Conservation (phyloP, 2,888 invertebrate genomes). For the Dinocampus coccinellae region DNA sequence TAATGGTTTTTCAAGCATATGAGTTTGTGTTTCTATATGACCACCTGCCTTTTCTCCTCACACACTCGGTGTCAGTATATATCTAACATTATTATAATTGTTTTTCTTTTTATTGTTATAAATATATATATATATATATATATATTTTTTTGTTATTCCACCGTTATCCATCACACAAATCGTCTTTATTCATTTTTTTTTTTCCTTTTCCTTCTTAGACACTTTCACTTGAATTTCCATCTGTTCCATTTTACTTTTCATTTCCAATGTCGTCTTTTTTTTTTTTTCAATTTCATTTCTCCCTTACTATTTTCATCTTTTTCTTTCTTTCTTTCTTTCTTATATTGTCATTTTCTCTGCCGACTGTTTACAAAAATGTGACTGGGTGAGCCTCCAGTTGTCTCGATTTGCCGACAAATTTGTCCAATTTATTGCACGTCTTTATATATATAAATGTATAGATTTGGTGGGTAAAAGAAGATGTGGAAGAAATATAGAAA, state of each 20-base stretch:
- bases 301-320: background rate
- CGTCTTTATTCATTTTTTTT: background rate
- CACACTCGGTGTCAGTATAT: too few relatives aligned
- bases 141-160: background rate
- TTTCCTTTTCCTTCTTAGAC: too few relatives aligned
- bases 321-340: background rate
- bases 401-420: slow-evolving; percentile 47
- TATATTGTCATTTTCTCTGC: background rate
- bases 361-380: slow-evolving; percentile 11
- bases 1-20: background rate
- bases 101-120: too few relatives aligned
- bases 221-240: background rate
- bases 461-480: background rate
- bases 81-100: too few relatives aligned
- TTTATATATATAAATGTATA: slow-evolving; percentile 3
- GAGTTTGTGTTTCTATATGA: background rate
- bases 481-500: slow-evolving; percentile 6
- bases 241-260: background rate
- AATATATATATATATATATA: background rate
- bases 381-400: too few relatives aligned
- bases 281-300: background rate
- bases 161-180: background rate
- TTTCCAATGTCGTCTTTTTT: background rate
- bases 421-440: slow-evolving; percentile 51
- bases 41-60: background rate